A percentile compares a stretch with the other conserved stretches of the same genome.
phyloP scores from a whole-genome alignment of 2,797 vertebrate species.

The Cuniculus paca region DNA sequence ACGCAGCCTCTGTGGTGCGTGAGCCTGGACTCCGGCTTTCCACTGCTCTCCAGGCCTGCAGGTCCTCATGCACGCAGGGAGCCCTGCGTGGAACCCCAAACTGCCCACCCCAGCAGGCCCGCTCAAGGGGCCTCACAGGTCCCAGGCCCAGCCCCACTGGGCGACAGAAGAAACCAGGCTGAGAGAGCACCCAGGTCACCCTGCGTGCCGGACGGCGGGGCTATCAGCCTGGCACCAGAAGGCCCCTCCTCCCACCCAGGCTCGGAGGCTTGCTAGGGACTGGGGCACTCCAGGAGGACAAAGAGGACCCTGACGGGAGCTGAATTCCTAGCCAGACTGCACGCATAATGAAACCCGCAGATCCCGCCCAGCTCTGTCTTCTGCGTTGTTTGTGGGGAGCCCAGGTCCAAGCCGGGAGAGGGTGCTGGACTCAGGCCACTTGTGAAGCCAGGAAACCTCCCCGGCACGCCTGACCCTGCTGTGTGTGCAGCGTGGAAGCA shows the following conservation, averaged over 20 bases:
- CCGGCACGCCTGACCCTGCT: neutral
- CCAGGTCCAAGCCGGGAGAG: fast-evolving
- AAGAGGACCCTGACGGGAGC: neutral
- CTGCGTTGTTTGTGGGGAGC: fast-evolving
- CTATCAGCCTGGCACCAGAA: neutral
- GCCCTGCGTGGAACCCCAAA: neutral
- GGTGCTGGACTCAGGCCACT: neutral
- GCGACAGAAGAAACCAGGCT: neutral
- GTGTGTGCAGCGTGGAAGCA: neutral
- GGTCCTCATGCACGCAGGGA: neutral
- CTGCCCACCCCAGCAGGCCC: fast-evolving
- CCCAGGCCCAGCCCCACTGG: too few species aligned
- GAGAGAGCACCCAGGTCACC: fast-evolving
- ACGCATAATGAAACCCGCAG: neutral
- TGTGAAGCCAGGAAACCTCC: neutral
- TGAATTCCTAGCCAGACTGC: neutral
- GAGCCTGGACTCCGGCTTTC: neutral
- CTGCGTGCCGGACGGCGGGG: neutral
- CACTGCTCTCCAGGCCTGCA: too few species aligned
- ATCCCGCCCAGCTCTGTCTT: neutral
- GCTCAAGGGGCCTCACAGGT: neutral
- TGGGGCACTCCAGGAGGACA: neutral
- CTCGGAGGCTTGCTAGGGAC: fast-evolving
- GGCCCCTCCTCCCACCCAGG: too few species aligned
- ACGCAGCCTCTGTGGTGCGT: neutral